Base-by-base conservation (phyloP, 2,888 invertebrate genomes). In the Cephus nigrinus region DNA sequence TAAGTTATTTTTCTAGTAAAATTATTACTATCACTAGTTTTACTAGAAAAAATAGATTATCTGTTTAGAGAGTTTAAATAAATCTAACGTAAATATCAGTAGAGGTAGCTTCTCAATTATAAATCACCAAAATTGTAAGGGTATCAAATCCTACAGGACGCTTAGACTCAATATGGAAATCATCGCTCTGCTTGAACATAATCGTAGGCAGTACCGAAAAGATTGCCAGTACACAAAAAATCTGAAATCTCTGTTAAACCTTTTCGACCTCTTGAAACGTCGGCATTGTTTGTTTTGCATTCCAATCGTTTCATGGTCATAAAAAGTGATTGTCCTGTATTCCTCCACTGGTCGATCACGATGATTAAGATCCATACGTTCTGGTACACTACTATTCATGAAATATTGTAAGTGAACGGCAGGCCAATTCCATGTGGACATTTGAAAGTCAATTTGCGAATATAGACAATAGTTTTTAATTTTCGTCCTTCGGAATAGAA, bases 101-200 rank as follows among this genome's bases (percentile, higher is more conserved):
- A 89, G 85, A 82, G 84, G 85, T 88, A 94, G 94, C 91, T 93
- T 93, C 84, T 93, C 92, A 91, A 85, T 93, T 93, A 78, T 90
- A 89, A 1, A 94, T 84, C 11, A 93, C 92, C 68, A 92, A 83
- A 92, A 94, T 55, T 93, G 93, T 75, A 92, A 88, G 75, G 92
- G 91, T n/a, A 92, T 92, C 68, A 94, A 89, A 86, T 94, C 94
- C 83, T 94, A 94, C 69, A 94, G 86, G 3, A 94, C 87, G 69
- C 93, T 84, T 12, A 92, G 82, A 31, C 15, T 87, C 84, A 0
- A 90, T n/a, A 55, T 82, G 76, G 71, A 81, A 81, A 1, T 76
- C 88, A 0, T 89, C 75, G 35, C 72, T 75, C 55, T 87, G 88
- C 5, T 90, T 86, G 4, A 84, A 23, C 9, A 89, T n/a, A 2